Evolutionary conservation across 2,888 invertebrate genomes (phyloP), one percentile per base, ranked within the genome.

Genomic region (Leptopilina drosophilae): DNA sequence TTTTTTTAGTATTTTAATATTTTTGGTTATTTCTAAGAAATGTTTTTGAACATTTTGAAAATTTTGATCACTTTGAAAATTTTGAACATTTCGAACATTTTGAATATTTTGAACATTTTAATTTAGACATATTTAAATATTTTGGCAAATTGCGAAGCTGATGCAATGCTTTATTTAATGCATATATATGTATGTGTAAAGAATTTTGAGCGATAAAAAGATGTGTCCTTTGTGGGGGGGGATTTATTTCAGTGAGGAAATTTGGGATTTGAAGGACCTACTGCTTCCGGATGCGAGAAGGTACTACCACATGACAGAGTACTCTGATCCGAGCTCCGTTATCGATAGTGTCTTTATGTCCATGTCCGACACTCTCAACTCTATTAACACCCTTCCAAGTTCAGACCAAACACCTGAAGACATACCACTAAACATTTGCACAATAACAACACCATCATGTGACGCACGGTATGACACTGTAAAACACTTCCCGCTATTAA

Each of bases 311-410:
- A 86, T 82, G 86, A 89, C 87, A 84, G 91, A 90, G 84, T 90
- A 91, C 83, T 89, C 89, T 86, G 90, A 90, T 82, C 88, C 88
- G 84, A 90, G 91, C 86, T 91, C 91, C 80, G 85, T 91, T 86
- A 91, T 91, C 86, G 90, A 92, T 89, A 91, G 91, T 82, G 91
- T 91, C 87, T 89, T 91, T 89, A 90, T 91, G 89, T 91, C 91
- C 84, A 89, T 92, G 90, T 92, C 91, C 86, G 91, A 92, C 88
- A 92, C 91, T 86, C 89, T 91, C 86, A 91, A 91, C 89, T 92
- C 91, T 80, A 91, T 91, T 87, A 92, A 91, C 87, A 92, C 91
- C 87, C 89, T 91, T 84, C 90, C 88, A 89, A 92, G 91, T 87
- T 91, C 90, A 85, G 91, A 91, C 82, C 91, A 89, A 88, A 92